These are phyloP conservation scores for Subacronicta megacephala DNA, from an alignment of 2,888 invertebrate genomes.

Conservation along the genomic window DNA sequence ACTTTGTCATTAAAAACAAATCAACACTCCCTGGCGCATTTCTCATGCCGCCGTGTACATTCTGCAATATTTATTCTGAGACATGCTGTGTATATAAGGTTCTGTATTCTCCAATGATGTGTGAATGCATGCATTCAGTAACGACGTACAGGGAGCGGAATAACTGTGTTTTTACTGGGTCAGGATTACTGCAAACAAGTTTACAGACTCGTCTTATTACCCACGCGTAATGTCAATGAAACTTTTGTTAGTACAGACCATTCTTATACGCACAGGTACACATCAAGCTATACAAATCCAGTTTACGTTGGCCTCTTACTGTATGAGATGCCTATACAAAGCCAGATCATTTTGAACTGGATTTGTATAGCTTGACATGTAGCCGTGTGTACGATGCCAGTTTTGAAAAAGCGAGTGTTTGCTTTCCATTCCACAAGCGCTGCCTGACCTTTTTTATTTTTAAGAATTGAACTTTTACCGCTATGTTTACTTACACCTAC, in stretches of 20 bases:
- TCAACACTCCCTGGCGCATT: too few species aligned
- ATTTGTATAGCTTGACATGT: too few species aligned
- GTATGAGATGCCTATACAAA: too few species aligned
- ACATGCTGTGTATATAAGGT: slow-evolving; percentile 14
- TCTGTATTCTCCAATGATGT: slow-evolving; percentile 19
- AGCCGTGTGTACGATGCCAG: slow-evolving; percentile 14
- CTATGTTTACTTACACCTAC: slow-evolving; percentile 3
- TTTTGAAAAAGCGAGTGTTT: slow-evolving; percentile 29
- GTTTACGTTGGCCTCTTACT: too few species aligned
- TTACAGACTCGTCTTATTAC: slow-evolving; percentile 22
- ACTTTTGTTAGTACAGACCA: slow-evolving; percentile 13
- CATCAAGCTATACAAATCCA: too few species aligned
- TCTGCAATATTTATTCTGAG: slow-evolving; percentile 14
- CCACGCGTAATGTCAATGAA: slow-evolving; percentile 31
- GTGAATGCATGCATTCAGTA: slow-evolving; percentile 26
- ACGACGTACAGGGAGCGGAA: slow-evolving; percentile 16
- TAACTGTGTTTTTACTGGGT: slow-evolving; percentile 53
- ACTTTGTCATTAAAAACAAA: too few species aligned
- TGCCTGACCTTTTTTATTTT: slow-evolving; percentile 6
- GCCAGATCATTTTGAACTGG: too few species aligned
- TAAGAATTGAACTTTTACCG: slow-evolving; percentile 2
- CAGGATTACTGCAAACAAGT: slow-evolving; percentile 53
- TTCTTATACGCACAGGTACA: too few species aligned
- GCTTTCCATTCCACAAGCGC: slow-evolving; percentile 16
- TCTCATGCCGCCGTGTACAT: neutral